Evolutionary conservation across 2,113 vertebrate genomes (phyloP).

Genomic region (Typhlomys cinereus): DNA sequence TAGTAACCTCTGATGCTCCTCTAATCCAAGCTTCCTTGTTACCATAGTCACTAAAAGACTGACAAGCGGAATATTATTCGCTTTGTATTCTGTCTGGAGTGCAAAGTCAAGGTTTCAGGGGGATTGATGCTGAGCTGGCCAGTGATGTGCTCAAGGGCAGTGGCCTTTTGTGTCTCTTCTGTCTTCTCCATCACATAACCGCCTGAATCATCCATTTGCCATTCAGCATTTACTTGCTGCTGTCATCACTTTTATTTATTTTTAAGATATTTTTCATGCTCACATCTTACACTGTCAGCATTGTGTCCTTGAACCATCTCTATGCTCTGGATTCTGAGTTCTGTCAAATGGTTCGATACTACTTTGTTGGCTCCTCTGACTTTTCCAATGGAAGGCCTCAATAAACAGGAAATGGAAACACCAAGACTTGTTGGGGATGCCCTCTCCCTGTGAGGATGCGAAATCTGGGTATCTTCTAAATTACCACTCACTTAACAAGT

Average conservation of each 20-base stretch:
- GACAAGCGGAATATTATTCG: neutral
- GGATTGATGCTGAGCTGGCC: constrained; percentile 10
- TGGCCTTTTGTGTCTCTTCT: neutral
- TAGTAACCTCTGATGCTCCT: constrained; percentile 21
- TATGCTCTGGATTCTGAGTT: neutral
- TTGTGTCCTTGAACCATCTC: neutral
- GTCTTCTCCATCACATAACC: neutral
- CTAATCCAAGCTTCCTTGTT: neutral
- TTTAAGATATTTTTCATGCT: neutral
- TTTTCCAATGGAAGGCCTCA: neutral
- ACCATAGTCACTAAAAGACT: neutral
- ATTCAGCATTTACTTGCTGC: neutral
- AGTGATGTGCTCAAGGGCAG: neutral
- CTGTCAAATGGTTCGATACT: neutral
- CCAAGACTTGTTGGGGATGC: neutral
- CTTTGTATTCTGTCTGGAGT: neutral
- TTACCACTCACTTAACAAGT: neutral
- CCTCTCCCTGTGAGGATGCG: neutral
- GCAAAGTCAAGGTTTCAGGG: constrained; percentile 23
- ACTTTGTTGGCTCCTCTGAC: neutral
- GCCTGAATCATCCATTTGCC: neutral
- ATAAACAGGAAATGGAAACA: neutral
- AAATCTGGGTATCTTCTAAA: neutral
- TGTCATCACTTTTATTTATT: neutral
- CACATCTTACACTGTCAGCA: neutral